Evolutionary conservation across 2,113 vertebrate genomes (phyloP), one percentile per base, ranked within the genome.

Genomic region (Tychaedon coryphoeus): DNA sequence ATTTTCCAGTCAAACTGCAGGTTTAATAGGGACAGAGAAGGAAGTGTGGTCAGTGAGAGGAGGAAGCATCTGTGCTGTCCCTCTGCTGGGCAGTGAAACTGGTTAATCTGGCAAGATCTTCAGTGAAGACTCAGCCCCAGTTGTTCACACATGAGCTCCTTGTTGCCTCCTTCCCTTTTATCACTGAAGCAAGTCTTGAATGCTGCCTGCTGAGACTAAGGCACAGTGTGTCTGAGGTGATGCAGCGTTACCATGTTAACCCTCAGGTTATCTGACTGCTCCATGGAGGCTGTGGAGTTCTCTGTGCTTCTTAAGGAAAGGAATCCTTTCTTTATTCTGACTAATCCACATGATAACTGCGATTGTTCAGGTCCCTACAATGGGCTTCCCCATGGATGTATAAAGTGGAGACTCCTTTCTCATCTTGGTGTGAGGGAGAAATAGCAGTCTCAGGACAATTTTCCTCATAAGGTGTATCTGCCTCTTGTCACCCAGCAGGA

Each of bases 241-340:
- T 17, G 33, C 8, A n/a, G 31, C 19, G 12, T 40, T 58, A 24
- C 2, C 13, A 29, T 47, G 5, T 58, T 64, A 91, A 67, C 10
- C 12, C 19, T 43, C 31, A 70, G 10, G 22, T 82, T 88, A 40
- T 57, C 31, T 64, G 48, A 47, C 25, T 36, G 14, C 28, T 82
- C 40, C 31, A 4, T n/a, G 22, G 22, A 62, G 7, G 4, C 33
- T 78, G 9, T 14, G 12, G 24, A 70, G 9, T 4, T 57, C 5
- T 14, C 5, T 1, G 0, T 26, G 6, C 8, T 2, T 58, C 2
- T 45, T 25, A 14, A 2, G 2, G 10, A 42, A 64, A 67, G 9
- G 29, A 56, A 57, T 43, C 12, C 6, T 88, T 60, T 67, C 38
- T 71, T 69, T 24, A 26, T 88, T n/a, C 19, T 76, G 28, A 6